Conservation (phyloP, 2,113 vertebrate species). For the Gadus chalcogrammus region DNA sequence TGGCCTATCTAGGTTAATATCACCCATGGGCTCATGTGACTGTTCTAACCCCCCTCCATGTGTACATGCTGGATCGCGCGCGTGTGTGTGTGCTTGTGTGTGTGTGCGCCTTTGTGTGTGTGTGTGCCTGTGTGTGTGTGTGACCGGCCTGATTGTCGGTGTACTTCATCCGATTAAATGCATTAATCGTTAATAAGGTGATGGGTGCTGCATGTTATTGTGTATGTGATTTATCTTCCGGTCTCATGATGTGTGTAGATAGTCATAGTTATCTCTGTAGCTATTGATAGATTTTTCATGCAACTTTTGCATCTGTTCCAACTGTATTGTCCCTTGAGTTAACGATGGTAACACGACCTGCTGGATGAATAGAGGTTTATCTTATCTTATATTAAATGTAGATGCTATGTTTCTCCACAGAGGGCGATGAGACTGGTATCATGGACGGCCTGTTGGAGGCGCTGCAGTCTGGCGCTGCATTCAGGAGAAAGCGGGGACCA, state of each 20-base stretch:
- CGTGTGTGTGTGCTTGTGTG: neutral
- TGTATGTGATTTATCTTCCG: too few relatives aligned
- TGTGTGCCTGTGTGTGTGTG: neutral
- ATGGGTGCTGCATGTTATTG: too few relatives aligned
- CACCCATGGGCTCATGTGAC: conserved; percentile 33
- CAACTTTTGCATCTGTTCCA: too few relatives aligned
- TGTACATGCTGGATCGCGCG: neutral
- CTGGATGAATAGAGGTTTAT: conserved; percentile 34
- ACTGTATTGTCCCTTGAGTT: too few relatives aligned
- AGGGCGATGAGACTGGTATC: conserved; percentile 76
- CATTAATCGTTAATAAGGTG: too few relatives aligned
- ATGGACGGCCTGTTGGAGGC: conserved; percentile 81
- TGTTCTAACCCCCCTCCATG: neutral
- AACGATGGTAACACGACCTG: too few relatives aligned
- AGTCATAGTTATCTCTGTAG: too few relatives aligned
- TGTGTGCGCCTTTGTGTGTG: neutral
- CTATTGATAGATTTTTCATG: too few relatives aligned
- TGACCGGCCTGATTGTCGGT: neutral
- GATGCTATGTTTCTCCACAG: conserved; percentile 49
- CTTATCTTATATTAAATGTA: conserved; percentile 7
- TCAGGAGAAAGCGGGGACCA: conserved; percentile 76
- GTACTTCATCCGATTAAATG: too few relatives aligned
- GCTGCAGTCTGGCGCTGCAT: conserved; percentile 77
- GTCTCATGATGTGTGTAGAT: too few relatives aligned
- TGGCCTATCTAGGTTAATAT: conserved; percentile 59